These are phyloP conservation scores for Macrotus californicus DNA, from an alignment of 2,113 vertebrate species.

Conservation along the genomic window DNA sequence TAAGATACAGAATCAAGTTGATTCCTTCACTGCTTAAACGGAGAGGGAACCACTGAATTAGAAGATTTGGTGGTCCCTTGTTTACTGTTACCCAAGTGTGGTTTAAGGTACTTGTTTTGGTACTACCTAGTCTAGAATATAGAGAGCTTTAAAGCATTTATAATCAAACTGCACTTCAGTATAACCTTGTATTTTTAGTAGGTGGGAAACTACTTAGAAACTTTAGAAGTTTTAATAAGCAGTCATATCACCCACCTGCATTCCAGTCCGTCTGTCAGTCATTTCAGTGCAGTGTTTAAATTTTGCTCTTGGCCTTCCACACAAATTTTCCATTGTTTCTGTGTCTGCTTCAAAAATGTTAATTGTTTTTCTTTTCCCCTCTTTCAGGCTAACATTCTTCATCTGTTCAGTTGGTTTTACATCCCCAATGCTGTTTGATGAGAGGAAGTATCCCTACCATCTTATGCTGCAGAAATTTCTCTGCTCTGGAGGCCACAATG, in stretches of 20 bases:
- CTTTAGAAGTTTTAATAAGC: constrained; percentile 15
- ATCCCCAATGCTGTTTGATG: constrained; percentile 95
- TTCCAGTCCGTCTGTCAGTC: background rate
- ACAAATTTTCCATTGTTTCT: constrained; percentile 8
- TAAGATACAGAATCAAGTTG: background rate
- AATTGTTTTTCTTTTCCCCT: background rate
- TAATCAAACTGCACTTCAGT: background rate
- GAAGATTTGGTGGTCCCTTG: background rate
- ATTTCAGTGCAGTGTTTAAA: background rate
- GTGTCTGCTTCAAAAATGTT: constrained; percentile 17
- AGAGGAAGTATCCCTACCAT: constrained; percentile 95
- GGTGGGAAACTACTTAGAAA: background rate
- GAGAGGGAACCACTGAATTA: background rate
- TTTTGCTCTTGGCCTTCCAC: background rate
- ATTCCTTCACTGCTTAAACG: background rate
- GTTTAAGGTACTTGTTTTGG: background rate
- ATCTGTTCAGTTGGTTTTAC: constrained; percentile 97
- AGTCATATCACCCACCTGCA: background rate
- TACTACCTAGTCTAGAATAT: constrained; percentile 1
- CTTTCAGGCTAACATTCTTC: constrained; percentile 91
- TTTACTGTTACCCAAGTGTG: background rate
- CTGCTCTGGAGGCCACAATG: constrained; percentile 94
- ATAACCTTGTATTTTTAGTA: background rate
- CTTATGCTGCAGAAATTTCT: constrained; percentile 97
- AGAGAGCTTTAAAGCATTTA: constrained; percentile 3